Evolutionary conservation across 1,140 invertebrate genomes (phyloP), one percentile per base, ranked within the genome.

Genomic region (Drosophila sulfurigaster): DNA sequence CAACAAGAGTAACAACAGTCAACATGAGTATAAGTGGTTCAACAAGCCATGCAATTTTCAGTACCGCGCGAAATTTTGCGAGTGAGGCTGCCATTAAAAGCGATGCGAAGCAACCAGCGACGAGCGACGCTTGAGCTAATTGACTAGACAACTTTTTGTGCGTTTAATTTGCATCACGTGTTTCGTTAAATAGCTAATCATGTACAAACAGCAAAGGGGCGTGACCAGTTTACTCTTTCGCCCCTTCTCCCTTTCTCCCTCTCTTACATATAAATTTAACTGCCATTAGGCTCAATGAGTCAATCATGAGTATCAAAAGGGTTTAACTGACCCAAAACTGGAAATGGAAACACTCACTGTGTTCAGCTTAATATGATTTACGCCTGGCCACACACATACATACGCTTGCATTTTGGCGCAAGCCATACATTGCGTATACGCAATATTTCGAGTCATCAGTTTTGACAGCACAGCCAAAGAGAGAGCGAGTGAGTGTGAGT

Each of bases 1-100:
- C 5, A 38, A 38, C 35, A 4, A 25, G 20, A 25, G 20, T 25
- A 25, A 25, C 20, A 38, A 3, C 69, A 71, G 20, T 73, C 75
- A 57, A 75, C 68, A 76, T 63, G 69, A 66, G 59, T 71, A 64
- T 78, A 75, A 87, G 79, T 88, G 79, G 85, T 65, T 80, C 56
- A 88, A 88, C 82, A 87, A 73, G 72, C 76, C 65, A 52, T 75
- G 80, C 83, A 83, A 88, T 87, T 87, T 86, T 67, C 68, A 86
- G 71, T 67, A 78, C 48, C 78, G 69, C 51, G 43, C 20, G 67
- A 72, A 73, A 78, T 43, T 68, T 8, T 75, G 76, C 32, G 48
- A 45, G 11, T 38, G 35, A 28, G 43, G 35, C 46, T 46, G 41
- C 38, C 66, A 88, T 83, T 82, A 80, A 82, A 60, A 6, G 32